These are phyloP conservation scores for Lordiphosa collinella DNA, from an alignment of 1,140 invertebrate genomes.

Conservation along the genomic window DNA sequence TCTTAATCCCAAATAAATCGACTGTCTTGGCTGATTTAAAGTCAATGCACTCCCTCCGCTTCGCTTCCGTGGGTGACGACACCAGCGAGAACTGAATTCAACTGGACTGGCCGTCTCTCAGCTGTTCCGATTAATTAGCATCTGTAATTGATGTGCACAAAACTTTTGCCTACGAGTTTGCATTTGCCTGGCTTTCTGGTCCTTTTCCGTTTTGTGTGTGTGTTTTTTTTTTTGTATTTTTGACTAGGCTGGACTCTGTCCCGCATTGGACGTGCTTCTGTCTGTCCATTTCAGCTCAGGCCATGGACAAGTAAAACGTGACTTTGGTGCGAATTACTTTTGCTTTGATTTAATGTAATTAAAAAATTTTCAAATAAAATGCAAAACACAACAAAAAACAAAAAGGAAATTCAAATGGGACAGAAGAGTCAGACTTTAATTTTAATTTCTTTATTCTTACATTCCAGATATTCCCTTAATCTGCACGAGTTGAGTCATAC, in stretches of 20 bases:
- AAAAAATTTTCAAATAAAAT: constrained; percentile 62
- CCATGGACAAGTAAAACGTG: constrained; percentile 45
- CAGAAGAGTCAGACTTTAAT: constrained; percentile 7
- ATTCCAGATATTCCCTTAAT: constrained; percentile 51
- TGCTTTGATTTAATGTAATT: constrained; percentile 79
- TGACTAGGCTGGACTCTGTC: constrained; percentile 11
- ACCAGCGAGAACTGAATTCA: constrained; percentile 5
- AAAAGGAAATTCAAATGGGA: constrained; percentile 8
- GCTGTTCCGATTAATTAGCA: constrained; percentile 78
- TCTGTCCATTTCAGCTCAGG: constrained; percentile 12
- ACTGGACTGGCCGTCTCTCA: constrained; percentile 22
- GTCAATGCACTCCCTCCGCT: not conserved
- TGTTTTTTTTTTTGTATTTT: constrained; percentile 12
- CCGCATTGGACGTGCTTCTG: constrained; percentile 42
- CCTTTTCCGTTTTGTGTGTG: not conserved
- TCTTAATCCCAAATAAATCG: not conserved
- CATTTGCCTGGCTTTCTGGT: constrained; percentile 13
- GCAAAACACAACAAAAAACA: constrained; percentile 18
- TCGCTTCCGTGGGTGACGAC: not conserved
- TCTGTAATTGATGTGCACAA: constrained; percentile 76
- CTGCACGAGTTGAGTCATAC: constrained; percentile 43
- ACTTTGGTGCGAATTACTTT: constrained; percentile 77
- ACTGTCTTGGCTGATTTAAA: constrained; percentile 5
- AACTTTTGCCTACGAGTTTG: constrained; percentile 65
- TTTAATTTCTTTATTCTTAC: not conserved